Percentiles rank a stretch among this genome's conserved stretches.
Evolutionary conservation across 1,140 invertebrate genomes (phyloP).

Genomic region (Aphis gossypii): DNA sequence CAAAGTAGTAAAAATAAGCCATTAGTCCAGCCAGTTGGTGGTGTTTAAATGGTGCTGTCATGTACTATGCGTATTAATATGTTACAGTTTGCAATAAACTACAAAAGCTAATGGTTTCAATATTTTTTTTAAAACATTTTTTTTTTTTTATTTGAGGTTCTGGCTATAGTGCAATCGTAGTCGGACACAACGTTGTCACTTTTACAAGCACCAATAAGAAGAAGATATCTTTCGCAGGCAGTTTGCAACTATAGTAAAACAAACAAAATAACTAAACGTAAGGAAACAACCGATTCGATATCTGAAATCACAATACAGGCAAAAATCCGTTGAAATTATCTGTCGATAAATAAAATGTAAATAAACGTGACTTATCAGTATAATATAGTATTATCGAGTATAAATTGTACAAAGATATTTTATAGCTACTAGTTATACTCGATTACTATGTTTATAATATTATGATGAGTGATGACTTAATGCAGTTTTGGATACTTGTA

Average conservation of each 20-base stretch:
- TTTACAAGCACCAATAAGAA: background rate
- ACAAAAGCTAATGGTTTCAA: conserved; percentile 5
- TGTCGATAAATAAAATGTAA: background rate
- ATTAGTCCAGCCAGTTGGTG: background rate
- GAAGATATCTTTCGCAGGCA: background rate
- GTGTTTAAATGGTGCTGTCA: background rate
- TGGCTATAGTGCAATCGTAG: background rate
- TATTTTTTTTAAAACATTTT: background rate
- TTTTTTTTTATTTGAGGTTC: background rate
- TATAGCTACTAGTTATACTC: background rate
- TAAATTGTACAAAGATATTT: background rate
- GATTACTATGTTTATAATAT: background rate
- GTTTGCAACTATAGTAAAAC: background rate
- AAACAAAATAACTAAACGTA: background rate
- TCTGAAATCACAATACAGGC: background rate
- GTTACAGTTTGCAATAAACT: background rate
- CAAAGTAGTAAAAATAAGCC: background rate
- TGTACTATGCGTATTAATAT: background rate
- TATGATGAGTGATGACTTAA: background rate
- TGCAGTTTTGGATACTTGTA: background rate
- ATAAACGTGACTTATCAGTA: background rate
- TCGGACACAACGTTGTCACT: background rate
- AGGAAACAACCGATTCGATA: background rate
- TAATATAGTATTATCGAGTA: background rate
- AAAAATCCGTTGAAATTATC: background rate